phyloP scores from a whole-genome alignment of 2,797 vertebrate species.

The Salarias fasciatus region DNA sequence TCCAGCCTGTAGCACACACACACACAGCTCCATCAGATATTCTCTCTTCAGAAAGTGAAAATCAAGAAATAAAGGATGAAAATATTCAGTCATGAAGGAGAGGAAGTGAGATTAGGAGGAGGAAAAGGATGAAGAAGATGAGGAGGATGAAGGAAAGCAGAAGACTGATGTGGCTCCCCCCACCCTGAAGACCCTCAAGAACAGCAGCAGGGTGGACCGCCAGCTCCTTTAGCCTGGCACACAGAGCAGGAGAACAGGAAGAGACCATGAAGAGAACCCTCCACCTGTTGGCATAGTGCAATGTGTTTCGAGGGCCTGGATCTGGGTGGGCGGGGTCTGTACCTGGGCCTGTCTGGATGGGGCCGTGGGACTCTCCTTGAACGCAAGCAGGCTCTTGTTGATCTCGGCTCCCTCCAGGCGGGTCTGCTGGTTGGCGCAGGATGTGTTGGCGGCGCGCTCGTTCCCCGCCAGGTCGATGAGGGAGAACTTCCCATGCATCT shows the following conservation, averaged over 20 bases:
- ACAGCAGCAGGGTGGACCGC: slow-evolving; percentile 97
- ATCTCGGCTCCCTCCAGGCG: slow-evolving; percentile 98
- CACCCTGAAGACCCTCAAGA: slow-evolving; percentile 84
- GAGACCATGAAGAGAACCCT: too few species aligned
- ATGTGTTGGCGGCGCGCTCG: slow-evolving; percentile 96
- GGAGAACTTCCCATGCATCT: slow-evolving; percentile 98
- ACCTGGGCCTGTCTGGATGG: too few species aligned
- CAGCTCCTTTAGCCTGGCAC: slow-evolving; percentile 96
- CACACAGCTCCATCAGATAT: not conserved
- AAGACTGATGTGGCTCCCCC: too few species aligned
- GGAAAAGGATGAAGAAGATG: too few species aligned
- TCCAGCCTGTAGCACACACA: slow-evolving; percentile 87
- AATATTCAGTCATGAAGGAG: too few species aligned
- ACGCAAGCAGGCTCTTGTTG: slow-evolving; percentile 98
- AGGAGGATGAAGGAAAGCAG: too few species aligned
- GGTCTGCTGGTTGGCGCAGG: slow-evolving; percentile 95
- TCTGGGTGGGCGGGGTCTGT: too few species aligned
- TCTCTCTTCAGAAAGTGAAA: too few species aligned
- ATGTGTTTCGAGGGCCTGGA: slow-evolving; percentile 96
- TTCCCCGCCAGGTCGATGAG: slow-evolving; percentile 98
- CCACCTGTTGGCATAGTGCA: slow-evolving; percentile 98
- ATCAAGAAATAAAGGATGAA: too few species aligned
- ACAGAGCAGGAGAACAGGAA: too few species aligned
- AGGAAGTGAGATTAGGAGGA: too few species aligned
- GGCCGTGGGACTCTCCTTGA: too few species aligned